phyloP scores from a whole-genome alignment of 2,797 vertebrate genomes.

The Myotis vivesi region DNA sequence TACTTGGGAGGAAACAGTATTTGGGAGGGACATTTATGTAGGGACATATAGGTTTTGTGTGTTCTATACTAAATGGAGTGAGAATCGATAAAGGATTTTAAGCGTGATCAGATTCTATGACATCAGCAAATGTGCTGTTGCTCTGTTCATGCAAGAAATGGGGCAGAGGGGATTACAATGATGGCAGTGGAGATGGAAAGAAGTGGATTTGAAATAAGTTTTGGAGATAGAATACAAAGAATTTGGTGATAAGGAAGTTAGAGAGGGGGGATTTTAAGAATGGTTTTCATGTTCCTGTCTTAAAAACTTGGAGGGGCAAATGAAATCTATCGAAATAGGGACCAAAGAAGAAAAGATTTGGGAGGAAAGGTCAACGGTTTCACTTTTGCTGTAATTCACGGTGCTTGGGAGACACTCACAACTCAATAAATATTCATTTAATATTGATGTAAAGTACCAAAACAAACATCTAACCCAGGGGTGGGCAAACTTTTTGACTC shows the following conservation, averaged over 20 bases:
- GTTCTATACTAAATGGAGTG: background rate
- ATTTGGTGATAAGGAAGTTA: background rate
- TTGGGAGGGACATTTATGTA: background rate
- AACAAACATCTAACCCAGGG: background rate
- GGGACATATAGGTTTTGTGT: background rate
- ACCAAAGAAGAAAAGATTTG: background rate
- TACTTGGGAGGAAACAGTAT: background rate
- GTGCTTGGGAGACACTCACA: background rate
- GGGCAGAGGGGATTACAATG: background rate
- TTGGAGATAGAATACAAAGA: background rate
- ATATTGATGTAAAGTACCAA: background rate
- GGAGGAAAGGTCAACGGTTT: background rate
- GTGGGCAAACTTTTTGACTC: too few species aligned
- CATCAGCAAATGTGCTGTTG: background rate
- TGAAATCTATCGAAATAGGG: background rate
- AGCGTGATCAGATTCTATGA: background rate
- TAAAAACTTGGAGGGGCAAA: background rate
- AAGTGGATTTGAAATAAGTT: background rate
- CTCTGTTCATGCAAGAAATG: background rate
- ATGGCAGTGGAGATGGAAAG: background rate
- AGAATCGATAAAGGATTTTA: background rate
- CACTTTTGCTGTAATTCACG: background rate
- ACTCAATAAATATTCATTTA: slow-evolving; percentile 34
- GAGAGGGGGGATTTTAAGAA: background rate
- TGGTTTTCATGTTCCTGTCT: background rate